Evolutionary conservation across 2,888 invertebrate genomes (phyloP), one percentile per base, ranked within the genome.

Genomic region (Leucophenga montana): DNA sequence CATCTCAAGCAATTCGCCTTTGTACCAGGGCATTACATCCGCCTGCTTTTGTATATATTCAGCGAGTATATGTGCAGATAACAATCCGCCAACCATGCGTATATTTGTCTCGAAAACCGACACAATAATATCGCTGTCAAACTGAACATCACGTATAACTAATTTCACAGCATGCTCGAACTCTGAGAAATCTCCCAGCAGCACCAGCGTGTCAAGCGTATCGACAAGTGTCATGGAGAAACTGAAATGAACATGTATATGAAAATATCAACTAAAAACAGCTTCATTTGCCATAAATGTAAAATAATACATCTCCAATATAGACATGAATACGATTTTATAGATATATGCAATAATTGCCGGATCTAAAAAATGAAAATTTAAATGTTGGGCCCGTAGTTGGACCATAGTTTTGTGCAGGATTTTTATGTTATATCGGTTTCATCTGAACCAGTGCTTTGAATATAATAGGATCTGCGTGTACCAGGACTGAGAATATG

Each of bases 91-190:
- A n/a, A 99, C 90, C 90, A 99, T 94, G 78, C 99, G 91, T 80
- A 99, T 99, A 88, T 99, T 99, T 9, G 98, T 98, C 89, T 99
- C 99, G 89, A 99, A 99, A 4, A 99, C 97, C 0, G 98, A 98
- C 9, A 99, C 98, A 67, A 97, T 93, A 72, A 98, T 93, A 89
- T 99, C 97, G 77, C 92, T 95, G 87, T 99, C 97, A 89, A 99
- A 99, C 68, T 92, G 92, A 8, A 98, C 96, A 88, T 97, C 94
- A 71, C 91, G 91, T 74, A 97, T 94, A 54, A 99, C 93, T 73
- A 96, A 90, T 88, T 94, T 93, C 4, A 97, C 94, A 27, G 97
- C 97, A 78, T 92, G 92, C 87, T 97, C 98, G 90, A 99, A 99
- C 90, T 98, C 97, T 65, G 95, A 93, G 84, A 97, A 92, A 88